Base-by-base conservation (phyloP, 92 coral and sea anemone species). In the Porites evermanni region DNA sequence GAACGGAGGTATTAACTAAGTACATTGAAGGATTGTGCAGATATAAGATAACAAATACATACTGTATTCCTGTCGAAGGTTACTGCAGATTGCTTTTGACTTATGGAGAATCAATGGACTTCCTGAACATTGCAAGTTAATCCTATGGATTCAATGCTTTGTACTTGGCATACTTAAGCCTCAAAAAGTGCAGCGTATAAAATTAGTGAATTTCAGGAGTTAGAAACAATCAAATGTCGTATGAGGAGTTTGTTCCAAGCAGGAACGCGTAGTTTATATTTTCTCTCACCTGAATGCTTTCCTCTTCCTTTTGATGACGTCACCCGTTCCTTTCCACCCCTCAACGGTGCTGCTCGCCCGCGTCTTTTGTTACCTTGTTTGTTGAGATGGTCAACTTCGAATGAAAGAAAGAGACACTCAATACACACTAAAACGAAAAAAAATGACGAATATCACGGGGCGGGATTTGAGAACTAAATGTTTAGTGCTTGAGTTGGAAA, bases 161-260 rank as follows among this genome's bases (percentile, higher is more conserved):
- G 0, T 0, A 56, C 1, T 0, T 10, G 61, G 14, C 17, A 56
- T 56, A 2, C 16, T 56, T 56, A 1, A 0, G 0, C 24, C 24
- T 23, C 24, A 1, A 23, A 0, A 23, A 23, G 24, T 23, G 24
- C 1, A 23, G 24, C 1, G 17, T 54, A 0, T 9, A 9, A 54
- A 54, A 9, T 54, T 13, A 54, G 14, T 13, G 0, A 9, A 8
- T 53, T 53, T 1, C 7, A 7, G 11, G 0, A 53, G 0, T 53
- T 0, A 18, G 21, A 63, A 63, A n/a, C 18, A 16, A n/a, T 17
- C 18, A 5, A 0, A 2, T 8, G 6, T n/a, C 8, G 2, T 17
- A 2, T 14, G 20, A 56, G 0, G 0, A 56, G 16, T 0, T 56
- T 11, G 14, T 17, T 1, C 10, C 0, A 4, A 6, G 0, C 0